Base-by-base conservation (phyloP, 2,113 vertebrate species). In the Halichoeres trimaculatus region DNA sequence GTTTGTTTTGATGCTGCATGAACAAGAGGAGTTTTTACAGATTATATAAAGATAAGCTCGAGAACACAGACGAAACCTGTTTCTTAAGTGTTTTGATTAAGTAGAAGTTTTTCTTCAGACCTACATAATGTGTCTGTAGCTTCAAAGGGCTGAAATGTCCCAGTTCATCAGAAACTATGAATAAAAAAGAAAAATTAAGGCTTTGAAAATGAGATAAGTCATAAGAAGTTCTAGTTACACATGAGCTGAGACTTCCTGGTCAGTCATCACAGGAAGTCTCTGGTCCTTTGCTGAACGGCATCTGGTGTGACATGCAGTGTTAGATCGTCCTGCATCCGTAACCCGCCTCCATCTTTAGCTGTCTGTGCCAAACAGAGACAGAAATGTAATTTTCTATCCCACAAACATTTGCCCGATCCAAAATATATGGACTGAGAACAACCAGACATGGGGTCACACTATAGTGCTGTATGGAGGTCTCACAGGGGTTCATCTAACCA, bases 301-400 rank as follows among this genome's bases (percentile, higher is more conserved):
- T 24, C 56, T 70, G 76, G 70, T 81, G 76, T 83, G 71, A 60
- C 57, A 77, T 71, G 67, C 43, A 16, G 72, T 68, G 78, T 36
- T 73, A 70, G 47, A 48, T 53, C 12, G 2, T 40, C 34, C 24
- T 50, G 24, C 1, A 51, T 70, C 40, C 67, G 52, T 57, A 60
- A 8, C 6, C 30, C 6, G 13, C 35, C 59, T 35, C 72, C 52
- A 60, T 51, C 76, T 71, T 66, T 26, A 56, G 12, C 62, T 30
- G 7, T 45, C 43, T 8, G 14, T 30, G 30, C 30, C 30, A 7
- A 45, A 17, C 7, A 2, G 52, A 74, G 78, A 53, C 72, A 76
- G 57, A 85, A 62, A 68, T 74, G 43, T 22, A 71, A 65, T 38
- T 60, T 51, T 30, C 3, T 7, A 45, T 45, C 43, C 43, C 17